Evolutionary conservation across 23 tunicate species (phyloP).

Genomic region (Corella eumyota): DNA sequence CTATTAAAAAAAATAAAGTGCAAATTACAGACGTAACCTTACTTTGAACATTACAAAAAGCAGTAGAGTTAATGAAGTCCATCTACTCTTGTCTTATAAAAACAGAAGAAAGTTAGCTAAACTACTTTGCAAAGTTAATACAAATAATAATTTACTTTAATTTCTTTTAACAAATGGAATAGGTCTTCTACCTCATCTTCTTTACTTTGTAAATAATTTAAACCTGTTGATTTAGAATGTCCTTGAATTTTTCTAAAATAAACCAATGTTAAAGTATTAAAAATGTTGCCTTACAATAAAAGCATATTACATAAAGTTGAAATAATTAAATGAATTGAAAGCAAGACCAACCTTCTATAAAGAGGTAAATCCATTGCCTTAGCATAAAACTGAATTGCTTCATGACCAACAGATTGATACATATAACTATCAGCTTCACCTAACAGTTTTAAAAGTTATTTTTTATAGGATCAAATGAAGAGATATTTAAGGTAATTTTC

Average conservation of each 20-base stretch:
- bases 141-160: slow-evolving; percentile 22
- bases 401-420: slow-evolving; percentile 97
- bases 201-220: slow-evolving; percentile 28
- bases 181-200: slow-evolving; percentile 99
- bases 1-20: neutral
- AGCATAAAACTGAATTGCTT: slow-evolving; percentile 52
- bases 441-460: neutral
- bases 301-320: neutral
- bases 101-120: too few species aligned
- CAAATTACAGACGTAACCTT: neutral
- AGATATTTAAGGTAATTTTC: neutral
- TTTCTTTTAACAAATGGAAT: slow-evolving; percentile 39
- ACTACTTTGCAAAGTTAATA: too few species aligned
- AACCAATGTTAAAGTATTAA: neutral
- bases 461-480: neutral
- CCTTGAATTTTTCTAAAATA: slow-evolving; percentile 43
- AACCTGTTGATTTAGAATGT: slow-evolving; percentile 29
- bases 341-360: slow-evolving; percentile 57
- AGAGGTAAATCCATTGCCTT: slow-evolving; percentile 83
- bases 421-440: slow-evolving; percentile 93
- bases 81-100: too few species aligned
- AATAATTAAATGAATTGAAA: neutral
- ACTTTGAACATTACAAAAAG: too few species aligned
- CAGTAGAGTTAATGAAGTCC: too few species aligned
- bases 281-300: neutral